Conservation (phyloP, 2,113 vertebrate genomes). For the Pangasianodon gigas region DNA sequence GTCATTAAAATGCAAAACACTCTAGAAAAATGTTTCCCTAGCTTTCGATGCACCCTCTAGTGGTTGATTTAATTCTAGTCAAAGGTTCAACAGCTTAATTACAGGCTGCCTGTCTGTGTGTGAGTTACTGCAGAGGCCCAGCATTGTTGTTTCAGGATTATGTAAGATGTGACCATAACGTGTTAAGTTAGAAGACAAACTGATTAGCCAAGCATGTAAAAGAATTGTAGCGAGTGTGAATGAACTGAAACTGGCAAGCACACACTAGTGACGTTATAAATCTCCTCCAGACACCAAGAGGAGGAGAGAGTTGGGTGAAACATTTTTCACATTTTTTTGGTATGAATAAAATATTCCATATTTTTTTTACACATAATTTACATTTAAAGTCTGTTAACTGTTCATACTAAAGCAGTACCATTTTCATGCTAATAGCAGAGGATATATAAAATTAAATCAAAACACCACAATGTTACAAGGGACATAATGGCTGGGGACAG, state of each 20-base stretch:
- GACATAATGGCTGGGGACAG: neutral
- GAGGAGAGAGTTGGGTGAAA: neutral
- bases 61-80: slow-evolving; percentile 25
- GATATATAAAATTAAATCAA: neutral
- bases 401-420: neutral
- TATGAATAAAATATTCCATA: neutral
- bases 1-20: slow-evolving; percentile 49
- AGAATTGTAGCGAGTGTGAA: neutral
- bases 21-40: slow-evolving; percentile 17
- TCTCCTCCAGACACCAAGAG: too few species aligned
- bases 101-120: slow-evolving; percentile 8
- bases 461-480: neutral
- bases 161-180: neutral
- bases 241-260: neutral
- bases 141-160: neutral
- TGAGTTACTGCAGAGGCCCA: neutral
- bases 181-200: neutral
- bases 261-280: neutral
- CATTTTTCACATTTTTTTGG: neutral
- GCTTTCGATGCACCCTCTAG: slow-evolving; percentile 39
- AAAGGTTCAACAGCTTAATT: slow-evolving; percentile 30
- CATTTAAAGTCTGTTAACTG: too few species aligned
- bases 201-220: neutral
- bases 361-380: neutral
- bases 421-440: neutral